Conservation (phyloP, 1,140 invertebrate genomes). For the Danaus melanippus region DNA sequence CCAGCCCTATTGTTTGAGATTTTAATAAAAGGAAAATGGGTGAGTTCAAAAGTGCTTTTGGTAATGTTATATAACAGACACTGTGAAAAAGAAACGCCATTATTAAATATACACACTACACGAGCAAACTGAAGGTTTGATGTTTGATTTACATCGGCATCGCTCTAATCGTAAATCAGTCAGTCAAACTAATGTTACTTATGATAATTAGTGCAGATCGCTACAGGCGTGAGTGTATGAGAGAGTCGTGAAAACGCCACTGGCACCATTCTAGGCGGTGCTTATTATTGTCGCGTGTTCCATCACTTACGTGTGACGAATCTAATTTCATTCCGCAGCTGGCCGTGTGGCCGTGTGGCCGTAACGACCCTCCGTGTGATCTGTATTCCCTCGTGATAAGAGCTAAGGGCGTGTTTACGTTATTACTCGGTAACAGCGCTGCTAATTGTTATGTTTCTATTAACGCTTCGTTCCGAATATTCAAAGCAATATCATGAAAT, state of each 20-base stretch:
- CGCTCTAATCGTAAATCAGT: neutral
- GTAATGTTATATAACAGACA: no score
- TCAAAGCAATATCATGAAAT: slow-evolving; percentile 1
- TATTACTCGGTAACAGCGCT: slow-evolving; percentile 17
- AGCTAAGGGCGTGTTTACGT: slow-evolving; percentile 10
- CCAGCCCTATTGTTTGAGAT: slow-evolving; percentile 15
- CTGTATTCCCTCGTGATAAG: slow-evolving; percentile 4
- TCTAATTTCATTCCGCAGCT: slow-evolving; percentile 17
- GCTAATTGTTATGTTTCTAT: slow-evolving; percentile 25
- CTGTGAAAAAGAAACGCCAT: no score
- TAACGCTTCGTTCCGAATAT: slow-evolving; percentile 16
- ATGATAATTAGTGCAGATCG: no score
- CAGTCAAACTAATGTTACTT: no score
- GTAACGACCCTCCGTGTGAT: neutral
- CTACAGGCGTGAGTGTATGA: no score
- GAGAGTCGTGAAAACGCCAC: no score
- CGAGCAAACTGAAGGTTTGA: no score
- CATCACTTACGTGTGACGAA: slow-evolving; percentile 22
- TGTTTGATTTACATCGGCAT: neutral
- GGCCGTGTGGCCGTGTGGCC: neutral
- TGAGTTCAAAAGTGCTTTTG: slow-evolving; percentile 1
- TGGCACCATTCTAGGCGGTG: slow-evolving; percentile 1
- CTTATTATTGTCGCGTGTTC: slow-evolving; percentile 16
- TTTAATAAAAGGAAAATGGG: slow-evolving; percentile 13
- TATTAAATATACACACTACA: no score